Conservation (phyloP, 2,113 vertebrate genomes). For the Anthoscopus minutus region DNA sequence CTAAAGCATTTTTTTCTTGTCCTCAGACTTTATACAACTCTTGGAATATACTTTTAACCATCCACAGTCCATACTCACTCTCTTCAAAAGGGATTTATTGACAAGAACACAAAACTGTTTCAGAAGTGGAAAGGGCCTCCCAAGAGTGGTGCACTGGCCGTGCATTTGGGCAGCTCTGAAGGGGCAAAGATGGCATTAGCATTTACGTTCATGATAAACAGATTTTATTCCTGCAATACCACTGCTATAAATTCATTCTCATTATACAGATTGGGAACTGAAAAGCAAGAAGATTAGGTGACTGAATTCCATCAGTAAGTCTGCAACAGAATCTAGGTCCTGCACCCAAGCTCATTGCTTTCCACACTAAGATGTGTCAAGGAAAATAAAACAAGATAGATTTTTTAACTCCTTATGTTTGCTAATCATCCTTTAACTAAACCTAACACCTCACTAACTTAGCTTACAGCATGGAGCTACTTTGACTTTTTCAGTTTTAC, state of each 20-base stretch:
- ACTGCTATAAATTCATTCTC: neutral
- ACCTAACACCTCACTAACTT: neutral
- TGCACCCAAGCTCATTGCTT: neutral
- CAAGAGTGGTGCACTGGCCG: neutral
- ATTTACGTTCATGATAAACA: fast-evolving
- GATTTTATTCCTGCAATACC: neutral
- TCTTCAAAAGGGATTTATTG: neutral
- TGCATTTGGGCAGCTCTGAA: neutral
- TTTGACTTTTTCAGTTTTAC: neutral
- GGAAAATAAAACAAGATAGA: neutral
- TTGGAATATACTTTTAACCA: neutral
- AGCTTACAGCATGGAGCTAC: neutral
- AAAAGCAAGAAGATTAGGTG: neutral
- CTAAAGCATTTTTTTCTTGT: neutral
- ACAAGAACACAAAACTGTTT: neutral
- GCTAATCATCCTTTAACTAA: neutral
- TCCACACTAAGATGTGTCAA: neutral
- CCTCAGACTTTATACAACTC: neutral
- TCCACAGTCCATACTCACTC: neutral
- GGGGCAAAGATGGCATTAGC: neutral
- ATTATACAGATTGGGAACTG: neutral
- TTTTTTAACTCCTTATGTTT: neutral
- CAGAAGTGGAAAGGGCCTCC: neutral
- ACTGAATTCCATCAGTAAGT: neutral
- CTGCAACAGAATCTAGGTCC: neutral